Conservation (phyloP, 2,797 vertebrate genomes). For the Sebastes trivittatus region DNA sequence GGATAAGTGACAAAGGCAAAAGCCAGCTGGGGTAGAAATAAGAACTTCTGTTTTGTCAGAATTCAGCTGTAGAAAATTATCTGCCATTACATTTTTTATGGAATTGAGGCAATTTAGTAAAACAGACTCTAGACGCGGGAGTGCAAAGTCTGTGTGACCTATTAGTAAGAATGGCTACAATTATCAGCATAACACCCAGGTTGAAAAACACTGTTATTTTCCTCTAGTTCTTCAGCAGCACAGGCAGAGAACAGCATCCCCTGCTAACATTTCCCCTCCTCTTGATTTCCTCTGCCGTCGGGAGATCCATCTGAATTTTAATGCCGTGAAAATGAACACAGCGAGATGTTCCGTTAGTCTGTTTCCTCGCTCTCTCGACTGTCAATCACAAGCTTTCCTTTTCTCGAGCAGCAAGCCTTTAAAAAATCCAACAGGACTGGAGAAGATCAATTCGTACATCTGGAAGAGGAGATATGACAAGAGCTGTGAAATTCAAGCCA, state of each 20-base stretch:
- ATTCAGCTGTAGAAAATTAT: background rate
- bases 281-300: background rate
- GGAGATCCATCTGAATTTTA: background rate
- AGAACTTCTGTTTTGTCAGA: background rate
- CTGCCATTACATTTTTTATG: background rate
- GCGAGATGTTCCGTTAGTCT: background rate
- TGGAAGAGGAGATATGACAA: background rate
- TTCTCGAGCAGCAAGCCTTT: background rate
- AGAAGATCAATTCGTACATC: background rate
- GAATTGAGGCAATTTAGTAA: background rate
- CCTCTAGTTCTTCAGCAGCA: background rate
- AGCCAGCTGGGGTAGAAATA: background rate
- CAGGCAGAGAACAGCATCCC: background rate
- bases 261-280: background rate
- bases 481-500: conserved; percentile 4
- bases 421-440: background rate
- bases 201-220: background rate
- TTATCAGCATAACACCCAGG: background rate
- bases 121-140: background rate
- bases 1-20: background rate
- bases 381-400: background rate
- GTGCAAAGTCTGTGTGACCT: background rate
- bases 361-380: background rate
- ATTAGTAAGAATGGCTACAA: background rate
- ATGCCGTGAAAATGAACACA: background rate